Percentiles rank a stretch among this genome's conserved stretches.
These are phyloP conservation scores for Orchesella flavescens DNA, from an alignment of 2,888 invertebrate genomes.

Conservation along the genomic window DNA sequence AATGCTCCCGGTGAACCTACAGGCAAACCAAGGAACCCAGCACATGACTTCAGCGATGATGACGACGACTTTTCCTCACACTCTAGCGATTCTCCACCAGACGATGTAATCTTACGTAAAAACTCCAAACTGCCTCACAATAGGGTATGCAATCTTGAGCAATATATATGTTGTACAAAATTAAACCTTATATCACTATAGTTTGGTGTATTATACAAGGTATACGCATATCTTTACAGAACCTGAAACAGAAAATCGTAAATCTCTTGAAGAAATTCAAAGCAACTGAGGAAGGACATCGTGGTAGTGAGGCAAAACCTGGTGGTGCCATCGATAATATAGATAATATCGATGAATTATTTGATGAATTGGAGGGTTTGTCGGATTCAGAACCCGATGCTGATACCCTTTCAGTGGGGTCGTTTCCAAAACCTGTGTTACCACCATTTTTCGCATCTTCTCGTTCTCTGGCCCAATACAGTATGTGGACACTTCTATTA, in stretches of 20 bases:
- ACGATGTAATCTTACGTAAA: slow-evolving; percentile 70
- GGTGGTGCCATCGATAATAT: slow-evolving; percentile 75
- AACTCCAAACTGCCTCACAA: slow-evolving; percentile 72
- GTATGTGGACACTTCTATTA: slow-evolving; percentile 47
- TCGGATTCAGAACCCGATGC: slow-evolving; percentile 93
- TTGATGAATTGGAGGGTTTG: slow-evolving; percentile 95
- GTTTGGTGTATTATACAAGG: too few species aligned
- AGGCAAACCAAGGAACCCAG: slow-evolving; percentile 69
- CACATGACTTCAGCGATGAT: slow-evolving; percentile 71
- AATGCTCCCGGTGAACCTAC: slow-evolving; percentile 70
- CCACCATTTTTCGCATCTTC: slow-evolving; percentile 96
- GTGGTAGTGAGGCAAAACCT: slow-evolving; percentile 70
- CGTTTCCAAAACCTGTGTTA: slow-evolving; percentile 87
- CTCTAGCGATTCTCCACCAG: slow-evolving; percentile 71
- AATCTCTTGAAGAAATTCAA: slow-evolving; percentile 94
- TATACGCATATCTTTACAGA: slow-evolving; percentile 79
- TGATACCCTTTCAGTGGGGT: slow-evolving; percentile 96
- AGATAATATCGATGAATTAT: slow-evolving; percentile 90
- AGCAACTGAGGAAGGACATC: slow-evolving; percentile 87
- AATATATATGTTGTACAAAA: too few species aligned
- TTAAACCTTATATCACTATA: too few species aligned
- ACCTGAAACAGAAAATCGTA: slow-evolving; percentile 97
- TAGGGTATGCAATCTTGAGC: slow-evolving; percentile 64
- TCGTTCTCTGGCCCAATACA: slow-evolving; percentile 80
- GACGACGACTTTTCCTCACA: slow-evolving; percentile 72